These are phyloP conservation scores for Drosophila algonquin DNA, from an alignment of 2,888 invertebrate species.

Conservation along the genomic window DNA sequence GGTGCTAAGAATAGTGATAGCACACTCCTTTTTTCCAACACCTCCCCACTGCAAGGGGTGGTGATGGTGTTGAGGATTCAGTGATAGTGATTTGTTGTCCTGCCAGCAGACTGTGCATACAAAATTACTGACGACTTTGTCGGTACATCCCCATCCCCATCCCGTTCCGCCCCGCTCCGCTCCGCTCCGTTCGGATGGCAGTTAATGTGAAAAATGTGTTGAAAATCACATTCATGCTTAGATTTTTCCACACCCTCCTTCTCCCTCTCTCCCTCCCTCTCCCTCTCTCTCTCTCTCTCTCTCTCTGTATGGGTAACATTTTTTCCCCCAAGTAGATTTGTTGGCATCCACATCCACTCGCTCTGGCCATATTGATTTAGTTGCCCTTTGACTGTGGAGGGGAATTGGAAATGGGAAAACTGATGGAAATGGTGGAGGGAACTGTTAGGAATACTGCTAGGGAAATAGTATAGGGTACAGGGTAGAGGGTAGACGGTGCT, in stretches of 20 bases:
- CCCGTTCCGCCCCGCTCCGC: neutral
- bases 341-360: conserved; percentile 17
- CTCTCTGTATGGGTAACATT: neutral
- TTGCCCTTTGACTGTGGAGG: conserved; percentile 34
- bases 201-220: conserved; percentile 78
- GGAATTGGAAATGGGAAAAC: conserved; percentile 7
- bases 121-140: conserved; percentile 69
- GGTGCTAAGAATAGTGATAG: neutral
- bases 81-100: conserved; percentile 73
- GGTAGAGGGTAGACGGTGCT: neutral
- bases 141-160: conserved; percentile 4
- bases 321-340: conserved; percentile 42
- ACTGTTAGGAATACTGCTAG: neutral
- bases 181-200: conserved; percentile 40
- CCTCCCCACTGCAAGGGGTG: conserved; percentile 31
- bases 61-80: neutral
- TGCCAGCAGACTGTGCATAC: conserved; percentile 71
- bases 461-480: neutral
- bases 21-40: neutral
- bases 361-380: conserved; percentile 64
- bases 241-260: conserved; percentile 49
- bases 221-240: conserved; percentile 66
- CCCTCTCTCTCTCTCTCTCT: neutral
- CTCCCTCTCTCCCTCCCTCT: neutral
- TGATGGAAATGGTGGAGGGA: conserved; percentile 3